Base-by-base conservation (phyloP, 2,797 vertebrate species). In the Sciurus carolinensis region DNA sequence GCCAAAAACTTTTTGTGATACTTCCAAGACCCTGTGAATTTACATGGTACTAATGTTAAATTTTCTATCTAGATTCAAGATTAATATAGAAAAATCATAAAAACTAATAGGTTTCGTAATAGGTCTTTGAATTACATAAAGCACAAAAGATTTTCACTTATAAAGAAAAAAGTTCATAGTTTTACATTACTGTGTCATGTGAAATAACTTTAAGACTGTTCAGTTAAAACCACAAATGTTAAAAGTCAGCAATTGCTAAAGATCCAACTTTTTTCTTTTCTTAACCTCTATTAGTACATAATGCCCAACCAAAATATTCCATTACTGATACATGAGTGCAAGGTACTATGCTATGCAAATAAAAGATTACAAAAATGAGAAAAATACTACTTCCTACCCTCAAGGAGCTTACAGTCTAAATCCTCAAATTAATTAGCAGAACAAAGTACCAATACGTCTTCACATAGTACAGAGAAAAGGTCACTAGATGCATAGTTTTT, bases 351-450 rank as follows among this genome's bases (percentile, higher is more conserved):
- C n/a, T 86, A 14, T 64, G 26, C 5, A 87, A 7, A 26, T 1
- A 76, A 90, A 96, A 92, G 36, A 77, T 85, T 15, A 94, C 30
- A 91, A 91, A 95, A 76, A 71, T 28, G 24, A 77, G 42, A 91
- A 75, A 92, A 87, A 26, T 26, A 80, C 30, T 57, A 84, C 15
- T 42, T 17, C 87, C 92, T 96, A 87, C 94, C 36, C 96, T 95
- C 95, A 57, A 11, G 57, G 96, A 94, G 94, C 96, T 97, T 95
- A 94, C 94, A 97, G 22, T 95, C 97, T 97, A 94, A 81, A 47
- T 67, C 22, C 30, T 64, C 62, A 64, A 92, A 42, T 86, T 72
- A 93, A 30, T 82, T 44, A 90, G 69, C 18, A 90, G 28, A 83
- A 92, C 69, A 69, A 87, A 91, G 64, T 57, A 92, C 12, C 42